Evolutionary conservation across 1,140 invertebrate species (phyloP), one percentile per base, ranked within the genome.

Genomic region (Spodoptera litura): DNA sequence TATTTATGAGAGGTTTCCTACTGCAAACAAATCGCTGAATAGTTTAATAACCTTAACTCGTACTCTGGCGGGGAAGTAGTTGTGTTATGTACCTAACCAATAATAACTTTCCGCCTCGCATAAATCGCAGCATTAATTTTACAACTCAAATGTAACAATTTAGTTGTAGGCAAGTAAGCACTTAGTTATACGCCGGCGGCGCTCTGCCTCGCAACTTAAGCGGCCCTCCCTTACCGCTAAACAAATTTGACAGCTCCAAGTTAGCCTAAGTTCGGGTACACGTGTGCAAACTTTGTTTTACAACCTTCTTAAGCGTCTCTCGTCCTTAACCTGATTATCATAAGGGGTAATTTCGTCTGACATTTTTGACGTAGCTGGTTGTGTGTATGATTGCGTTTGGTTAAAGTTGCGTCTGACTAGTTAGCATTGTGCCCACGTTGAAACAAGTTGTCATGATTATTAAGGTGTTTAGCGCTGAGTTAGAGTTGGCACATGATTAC

Each of bases 201-300:
- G 86, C 78, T 77, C 71, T 80, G 85, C 85, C 83, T 89, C 84
- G 81, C 84, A 91, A 94, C 91, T 93, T 92, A 83, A 85, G 88
- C 85, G 68, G 83, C 82, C 90, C 89, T 89, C 86, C 88, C 86
- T 90, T 84, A 90, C 93, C 90, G 88, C 93, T 94, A 91, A 94
- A 93, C 93, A 94, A 93, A 93, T 94, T 93, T 94, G 93, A 94
- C 93, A 94, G 93, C 91, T 92, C 83, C 83, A 91, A 94, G 84
- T 94, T 93, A 89, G 86, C 84, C 84, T 78, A 92, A 93, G 89
- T 93, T 93, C 88, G 87, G 87, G 86, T 88, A 90, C 82, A 85
- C 81, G 81, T 84, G 81, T 82, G 78, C 89, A 89, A 89, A 88
- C 59, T 85, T 88, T 80, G 53, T 78, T 81, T 68, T 84, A 81